phyloP scores from a whole-genome alignment of 2,113 vertebrate genomes.

The Atherinomorus stipes region DNA sequence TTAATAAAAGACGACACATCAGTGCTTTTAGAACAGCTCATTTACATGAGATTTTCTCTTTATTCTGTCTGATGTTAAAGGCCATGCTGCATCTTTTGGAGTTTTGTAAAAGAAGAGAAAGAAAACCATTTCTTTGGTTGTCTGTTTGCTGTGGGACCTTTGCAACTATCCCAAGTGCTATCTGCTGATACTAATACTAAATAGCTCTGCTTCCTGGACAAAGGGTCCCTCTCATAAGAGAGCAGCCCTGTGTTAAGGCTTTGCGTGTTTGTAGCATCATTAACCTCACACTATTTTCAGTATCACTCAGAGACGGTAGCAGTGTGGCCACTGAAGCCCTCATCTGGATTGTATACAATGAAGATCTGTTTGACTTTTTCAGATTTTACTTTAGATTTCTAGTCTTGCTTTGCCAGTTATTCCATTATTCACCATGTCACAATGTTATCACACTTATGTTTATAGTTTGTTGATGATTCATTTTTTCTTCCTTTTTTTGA shows the following conservation, averaged over 20 bases:
- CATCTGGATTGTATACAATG: neutral
- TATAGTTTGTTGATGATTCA: neutral
- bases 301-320: constrained; percentile 36
- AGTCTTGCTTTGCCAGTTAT: neutral
- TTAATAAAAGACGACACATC: neutral
- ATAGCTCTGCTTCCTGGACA: constrained; percentile 59
- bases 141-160: constrained; percentile 29
- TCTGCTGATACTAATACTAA: constrained; percentile 75
- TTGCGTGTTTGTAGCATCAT: constrained; percentile 44
- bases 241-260: constrained; percentile 35
- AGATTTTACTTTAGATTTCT: neutral
- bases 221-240: constrained; percentile 65
- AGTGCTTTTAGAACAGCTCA: neutral
- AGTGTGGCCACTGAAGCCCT: neutral
- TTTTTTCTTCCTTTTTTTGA: neutral
- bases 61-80: neutral
- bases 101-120: neutral
- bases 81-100: neutral
- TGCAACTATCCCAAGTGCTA: constrained; percentile 36
- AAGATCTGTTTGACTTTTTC: neutral
- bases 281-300: constrained; percentile 28
- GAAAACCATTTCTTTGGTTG: neutral
- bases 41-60: neutral
- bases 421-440: neutral
- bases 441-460: neutral